These are phyloP conservation scores for Limonius californicus DNA, from an alignment of 1,140 invertebrate species.

Conservation along the genomic window DNA sequence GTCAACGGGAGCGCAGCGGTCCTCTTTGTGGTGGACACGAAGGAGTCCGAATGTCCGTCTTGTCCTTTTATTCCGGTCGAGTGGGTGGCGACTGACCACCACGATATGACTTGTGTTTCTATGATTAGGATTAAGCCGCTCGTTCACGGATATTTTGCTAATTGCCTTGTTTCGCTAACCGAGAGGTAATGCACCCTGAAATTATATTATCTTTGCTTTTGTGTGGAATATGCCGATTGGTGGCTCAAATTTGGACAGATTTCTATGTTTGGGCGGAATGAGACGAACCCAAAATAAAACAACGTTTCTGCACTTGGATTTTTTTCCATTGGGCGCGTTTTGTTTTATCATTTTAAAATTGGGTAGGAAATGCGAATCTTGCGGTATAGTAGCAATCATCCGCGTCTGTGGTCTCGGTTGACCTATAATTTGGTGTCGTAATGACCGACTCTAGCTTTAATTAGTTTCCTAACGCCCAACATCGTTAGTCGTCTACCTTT, in stretches of 20 bases:
- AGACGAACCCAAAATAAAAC: too few relatives aligned
- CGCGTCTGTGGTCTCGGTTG: slow-evolving; percentile 7
- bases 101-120: not conserved
- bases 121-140: not conserved
- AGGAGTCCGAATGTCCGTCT: not conserved
- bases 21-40: slow-evolving; percentile 1
- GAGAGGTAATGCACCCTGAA: not conserved
- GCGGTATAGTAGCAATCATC: slow-evolving; percentile 4
- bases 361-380: not conserved
- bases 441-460: slow-evolving; percentile 8
- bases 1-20: not conserved
- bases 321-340: not conserved
- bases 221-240: slow-evolving; percentile 3
- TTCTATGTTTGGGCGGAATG: too few relatives aligned
- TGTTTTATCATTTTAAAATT: slow-evolving; percentile 4
- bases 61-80: not conserved
- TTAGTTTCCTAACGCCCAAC: slow-evolving; percentile 8
- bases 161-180: not conserved
- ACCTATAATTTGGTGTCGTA: slow-evolving; percentile 11
- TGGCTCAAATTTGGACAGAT: too few relatives aligned
- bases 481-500: slow-evolving; percentile 10
- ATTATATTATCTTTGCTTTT: not conserved
- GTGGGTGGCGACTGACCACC: slow-evolving; percentile 4
- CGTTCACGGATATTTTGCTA: not conserved
- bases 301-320: too few relatives aligned